phyloP scores from a whole-genome alignment of 2,113 vertebrate genomes.

The Cynocephalus volans region DNA sequence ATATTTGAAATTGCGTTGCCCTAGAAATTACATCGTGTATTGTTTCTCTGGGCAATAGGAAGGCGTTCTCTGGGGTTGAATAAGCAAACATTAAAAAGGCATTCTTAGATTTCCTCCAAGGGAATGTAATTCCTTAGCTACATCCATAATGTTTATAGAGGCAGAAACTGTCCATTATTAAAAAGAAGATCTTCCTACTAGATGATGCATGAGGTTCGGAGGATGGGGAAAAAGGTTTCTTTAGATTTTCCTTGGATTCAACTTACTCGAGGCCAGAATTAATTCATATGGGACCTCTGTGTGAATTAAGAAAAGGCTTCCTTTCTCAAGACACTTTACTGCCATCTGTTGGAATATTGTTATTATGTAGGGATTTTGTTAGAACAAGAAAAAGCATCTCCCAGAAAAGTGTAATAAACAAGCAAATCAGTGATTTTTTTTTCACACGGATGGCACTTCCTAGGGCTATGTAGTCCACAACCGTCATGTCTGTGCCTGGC shows the following conservation, averaged over 20 bases:
- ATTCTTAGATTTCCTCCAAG: not conserved
- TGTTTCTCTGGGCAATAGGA: conserved; percentile 22
- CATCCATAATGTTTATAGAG: not conserved
- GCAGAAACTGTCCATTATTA: not conserved
- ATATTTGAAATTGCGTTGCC: not conserved
- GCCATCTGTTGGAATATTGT: conserved; percentile 68
- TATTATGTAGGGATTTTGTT: not conserved
- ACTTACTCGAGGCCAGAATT: not conserved
- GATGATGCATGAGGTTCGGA: not conserved
- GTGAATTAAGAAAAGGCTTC: not conserved
- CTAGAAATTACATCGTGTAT: not conserved
- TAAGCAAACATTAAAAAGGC: not conserved
- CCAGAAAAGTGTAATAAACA: not conserved
- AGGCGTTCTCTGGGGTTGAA: not conserved
- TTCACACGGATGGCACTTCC: not conserved
- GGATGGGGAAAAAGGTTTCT: not conserved
- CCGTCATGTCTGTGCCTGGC: not conserved
- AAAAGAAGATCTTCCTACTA: conserved; percentile 7
- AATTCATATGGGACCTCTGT: not conserved
- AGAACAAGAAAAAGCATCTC: not conserved
- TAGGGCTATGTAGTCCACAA: not conserved
- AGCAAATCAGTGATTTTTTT: not conserved
- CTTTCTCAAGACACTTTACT: conserved; percentile 49
- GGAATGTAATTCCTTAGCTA: not conserved
- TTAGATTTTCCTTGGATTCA: not conserved